phyloP scores from a whole-genome alignment of 2,113 vertebrate species.

The Dasypus novemcinctus region DNA sequence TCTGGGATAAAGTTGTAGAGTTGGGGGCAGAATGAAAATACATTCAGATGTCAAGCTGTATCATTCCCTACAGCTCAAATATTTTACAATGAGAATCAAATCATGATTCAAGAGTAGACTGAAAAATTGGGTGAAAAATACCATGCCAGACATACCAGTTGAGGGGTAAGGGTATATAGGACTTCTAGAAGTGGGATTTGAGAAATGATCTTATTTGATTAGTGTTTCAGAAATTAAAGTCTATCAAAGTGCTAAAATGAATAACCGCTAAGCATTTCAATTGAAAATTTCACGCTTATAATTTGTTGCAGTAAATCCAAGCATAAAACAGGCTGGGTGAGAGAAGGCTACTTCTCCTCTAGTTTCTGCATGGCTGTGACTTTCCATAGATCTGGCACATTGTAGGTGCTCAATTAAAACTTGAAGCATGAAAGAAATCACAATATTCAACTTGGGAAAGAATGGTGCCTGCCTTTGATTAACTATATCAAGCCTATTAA shows the following conservation, averaged over 20 bases:
- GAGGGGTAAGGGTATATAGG: neutral
- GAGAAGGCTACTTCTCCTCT: neutral
- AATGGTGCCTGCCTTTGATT: neutral
- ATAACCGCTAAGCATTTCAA: neutral
- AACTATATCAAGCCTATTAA: constrained; percentile 31
- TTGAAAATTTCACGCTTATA: neutral
- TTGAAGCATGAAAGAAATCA: constrained; percentile 1
- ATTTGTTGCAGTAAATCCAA: neutral
- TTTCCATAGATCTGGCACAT: neutral
- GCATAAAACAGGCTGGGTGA: neutral
- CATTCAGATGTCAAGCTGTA: neutral
- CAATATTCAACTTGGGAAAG: neutral
- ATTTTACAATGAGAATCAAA: constrained; percentile 11
- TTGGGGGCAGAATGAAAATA: neutral
- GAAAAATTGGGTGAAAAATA: neutral
- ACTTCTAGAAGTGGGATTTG: neutral
- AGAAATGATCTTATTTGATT: neutral
- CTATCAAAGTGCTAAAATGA: neutral
- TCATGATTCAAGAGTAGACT: neutral
- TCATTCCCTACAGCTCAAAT: neutral
- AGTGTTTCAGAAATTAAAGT: neutral
- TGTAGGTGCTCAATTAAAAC: neutral
- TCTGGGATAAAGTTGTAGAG: neutral
- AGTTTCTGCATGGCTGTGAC: neutral
- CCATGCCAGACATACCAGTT: neutral